Conservation (phyloP, 2,888 invertebrate species). For the Cremastinae sp. region DNA sequence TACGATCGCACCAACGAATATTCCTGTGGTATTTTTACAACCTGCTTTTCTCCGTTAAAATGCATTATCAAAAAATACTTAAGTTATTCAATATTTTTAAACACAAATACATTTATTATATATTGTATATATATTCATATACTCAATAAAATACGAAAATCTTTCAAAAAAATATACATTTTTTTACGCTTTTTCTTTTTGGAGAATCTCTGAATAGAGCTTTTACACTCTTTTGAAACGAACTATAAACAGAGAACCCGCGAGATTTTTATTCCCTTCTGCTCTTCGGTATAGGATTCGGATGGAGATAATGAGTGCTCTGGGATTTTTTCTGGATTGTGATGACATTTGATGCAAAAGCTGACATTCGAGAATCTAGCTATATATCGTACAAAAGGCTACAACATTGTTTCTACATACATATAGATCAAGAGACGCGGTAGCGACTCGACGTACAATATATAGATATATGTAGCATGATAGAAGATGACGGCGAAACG, state of each 20-base stretch:
- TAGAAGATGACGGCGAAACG: slow-evolving; percentile 12
- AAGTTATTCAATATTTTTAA: too few relatives aligned
- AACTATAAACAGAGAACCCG: slow-evolving; percentile 1
- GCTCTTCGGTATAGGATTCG: slow-evolving; percentile 30
- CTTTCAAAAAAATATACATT: too few relatives aligned
- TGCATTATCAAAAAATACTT: too few relatives aligned
- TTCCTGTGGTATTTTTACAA: too few relatives aligned
- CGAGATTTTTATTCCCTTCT: slow-evolving; percentile 26
- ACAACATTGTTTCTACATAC: too few relatives aligned
- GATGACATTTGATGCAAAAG: slow-evolving; percentile 49
- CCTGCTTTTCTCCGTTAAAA: too few relatives aligned
- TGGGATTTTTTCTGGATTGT: slow-evolving; percentile 28
- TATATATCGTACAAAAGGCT: neutral
- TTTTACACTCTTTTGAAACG: neutral
- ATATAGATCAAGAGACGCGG: neutral
- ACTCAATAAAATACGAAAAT: too few relatives aligned
- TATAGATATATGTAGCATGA: slow-evolving; percentile 18
- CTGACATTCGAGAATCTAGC: slow-evolving; percentile 22
- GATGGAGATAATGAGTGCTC: slow-evolving; percentile 50
- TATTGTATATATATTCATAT: too few relatives aligned
- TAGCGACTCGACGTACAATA: too few relatives aligned
- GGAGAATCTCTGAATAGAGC: too few relatives aligned
- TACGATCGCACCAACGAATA: slow-evolving; percentile 66
- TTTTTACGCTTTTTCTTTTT: too few relatives aligned
- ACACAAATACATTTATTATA: too few relatives aligned